Conservation (phyloP, 2,113 vertebrate genomes). For the Pungitius pungitius region DNA sequence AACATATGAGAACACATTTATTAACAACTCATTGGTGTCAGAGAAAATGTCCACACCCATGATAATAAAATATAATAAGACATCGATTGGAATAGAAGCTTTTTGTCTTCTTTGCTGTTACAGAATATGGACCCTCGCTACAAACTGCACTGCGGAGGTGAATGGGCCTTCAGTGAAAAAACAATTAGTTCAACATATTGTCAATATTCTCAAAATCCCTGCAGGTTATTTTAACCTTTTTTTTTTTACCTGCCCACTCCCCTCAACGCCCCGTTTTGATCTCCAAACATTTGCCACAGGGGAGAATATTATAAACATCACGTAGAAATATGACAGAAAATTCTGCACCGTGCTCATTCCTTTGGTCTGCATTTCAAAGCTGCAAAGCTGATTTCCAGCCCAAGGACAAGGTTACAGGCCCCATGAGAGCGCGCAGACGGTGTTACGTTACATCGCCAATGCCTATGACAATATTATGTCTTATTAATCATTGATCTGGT, state of each 20-base stretch:
- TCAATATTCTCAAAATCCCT: slow-evolving; percentile 34
- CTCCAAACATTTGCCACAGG: slow-evolving; percentile 28
- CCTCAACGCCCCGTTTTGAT: slow-evolving; percentile 2
- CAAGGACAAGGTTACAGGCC: slow-evolving; percentile 66
- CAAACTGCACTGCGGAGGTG: slow-evolving; percentile 2
- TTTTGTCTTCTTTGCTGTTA: slow-evolving; percentile 27
- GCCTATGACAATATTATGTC: slow-evolving; percentile 65
- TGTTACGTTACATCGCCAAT: slow-evolving; percentile 66
- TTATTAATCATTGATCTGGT: slow-evolving; percentile 81
- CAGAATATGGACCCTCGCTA: slow-evolving; percentile 17
- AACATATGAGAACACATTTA: slow-evolving; percentile 33
- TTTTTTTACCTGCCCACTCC: background rate
- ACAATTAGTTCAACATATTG: slow-evolving; percentile 35
- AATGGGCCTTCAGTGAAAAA: slow-evolving; percentile 13
- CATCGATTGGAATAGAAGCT: slow-evolving; percentile 25
- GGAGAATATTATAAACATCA: slow-evolving; percentile 41
- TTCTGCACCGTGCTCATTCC: slow-evolving; percentile 14
- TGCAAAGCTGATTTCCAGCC: slow-evolving; percentile 55
- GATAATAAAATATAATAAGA: background rate
- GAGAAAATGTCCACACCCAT: slow-evolving; percentile 18
- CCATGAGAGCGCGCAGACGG: slow-evolving; percentile 28
- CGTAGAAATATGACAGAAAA: slow-evolving; percentile 32
- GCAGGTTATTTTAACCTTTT: slow-evolving; percentile 18
- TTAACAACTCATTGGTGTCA: slow-evolving; percentile 40
- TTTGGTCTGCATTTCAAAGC: slow-evolving; percentile 37